Conservation (phyloP, 1,140 invertebrate genomes). For the Rhopalosiphum maidis region DNA sequence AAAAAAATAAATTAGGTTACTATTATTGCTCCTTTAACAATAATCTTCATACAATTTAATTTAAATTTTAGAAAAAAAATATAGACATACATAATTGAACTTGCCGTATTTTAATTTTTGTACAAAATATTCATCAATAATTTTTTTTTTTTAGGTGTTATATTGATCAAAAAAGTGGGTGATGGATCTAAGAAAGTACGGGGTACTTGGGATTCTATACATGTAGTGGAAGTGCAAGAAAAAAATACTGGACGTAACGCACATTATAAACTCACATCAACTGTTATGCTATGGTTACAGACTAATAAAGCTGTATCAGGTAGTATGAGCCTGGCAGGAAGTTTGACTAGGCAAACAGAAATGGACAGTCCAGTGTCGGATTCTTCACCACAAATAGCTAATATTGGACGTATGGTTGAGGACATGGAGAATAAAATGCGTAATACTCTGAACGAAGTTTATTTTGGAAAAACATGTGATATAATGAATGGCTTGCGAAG, state of each 20-base stretch:
- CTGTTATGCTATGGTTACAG: slow-evolving; percentile 99
- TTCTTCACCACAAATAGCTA: slow-evolving; percentile 94
- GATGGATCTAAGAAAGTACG: slow-evolving; percentile 97
- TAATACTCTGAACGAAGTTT: slow-evolving; percentile 97
- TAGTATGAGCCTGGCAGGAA: slow-evolving; percentile 98
- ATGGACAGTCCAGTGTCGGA: slow-evolving; percentile 89
- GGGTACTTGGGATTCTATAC: slow-evolving; percentile 99
- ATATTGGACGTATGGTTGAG: slow-evolving; percentile 95
- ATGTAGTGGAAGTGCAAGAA: slow-evolving; percentile 98
- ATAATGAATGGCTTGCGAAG: slow-evolving; percentile 97
- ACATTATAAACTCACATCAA: slow-evolving; percentile 98
- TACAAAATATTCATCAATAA: neutral
- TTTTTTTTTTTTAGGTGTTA: slow-evolving; percentile 75
- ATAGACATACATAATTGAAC: neutral
- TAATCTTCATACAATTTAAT: neutral
- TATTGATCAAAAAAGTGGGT: slow-evolving; percentile 98
- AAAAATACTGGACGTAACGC: slow-evolving; percentile 92
- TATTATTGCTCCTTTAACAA: neutral
- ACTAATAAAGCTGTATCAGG: slow-evolving; percentile 96
- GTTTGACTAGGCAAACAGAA: slow-evolving; percentile 95
- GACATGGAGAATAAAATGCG: slow-evolving; percentile 99
- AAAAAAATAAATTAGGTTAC: neutral
- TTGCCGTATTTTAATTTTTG: neutral
- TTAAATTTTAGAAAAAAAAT: neutral
- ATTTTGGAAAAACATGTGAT: slow-evolving; percentile 99